Base-by-base conservation (phyloP, 2,797 vertebrate species). In the Rhynchotus rufescens region DNA sequence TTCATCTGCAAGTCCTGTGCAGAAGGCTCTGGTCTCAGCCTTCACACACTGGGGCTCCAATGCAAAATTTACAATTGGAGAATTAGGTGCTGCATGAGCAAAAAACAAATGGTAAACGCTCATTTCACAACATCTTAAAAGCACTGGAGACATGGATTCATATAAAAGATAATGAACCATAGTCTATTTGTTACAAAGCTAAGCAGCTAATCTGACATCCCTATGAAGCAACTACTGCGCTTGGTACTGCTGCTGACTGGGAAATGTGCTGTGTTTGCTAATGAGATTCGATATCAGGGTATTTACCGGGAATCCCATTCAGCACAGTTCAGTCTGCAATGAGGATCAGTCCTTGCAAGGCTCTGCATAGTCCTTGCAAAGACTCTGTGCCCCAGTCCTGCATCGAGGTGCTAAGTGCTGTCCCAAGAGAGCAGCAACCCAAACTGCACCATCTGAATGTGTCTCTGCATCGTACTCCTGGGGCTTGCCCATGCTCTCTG, bases 121-220 rank as follows among this genome's bases (percentile, higher is more conserved):
- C 82, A 3, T 69, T 79, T 72, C 76, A 45, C 54, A 45, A 62
- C 73, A 36, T 75, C 74, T 89, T 92, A 83, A 92, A 81, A 83
- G 86, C 86, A 72, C 66, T 11, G 82, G 66, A 61, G 66, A 94
- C 81, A 77, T 81, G 88, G 89, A 67, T 87, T 93, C 80, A 56
- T 93, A 86, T 81, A 52, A 66, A 89, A 81, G 82, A 92, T 92
- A 93, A 93, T 83, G 89, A 95, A 62, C 49, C 82, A 1, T 83
- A 83, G 87, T 85, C 38, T 81, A 89, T 95, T 92, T 92, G 89
- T 92, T 88, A 93, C 90, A 64, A 84, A 86, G 92, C 84, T 85
- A 88, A 92, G 87, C 80, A 87, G 90, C 86, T 93, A 80, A 83
- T 83, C 82, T 87, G 95, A 80, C 86, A 62, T 52, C 7, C 10